Evolutionary conservation across 2,888 invertebrate species (phyloP), one percentile per base, ranked within the genome.

Genomic region (Tenthredo distinguenda): DNA sequence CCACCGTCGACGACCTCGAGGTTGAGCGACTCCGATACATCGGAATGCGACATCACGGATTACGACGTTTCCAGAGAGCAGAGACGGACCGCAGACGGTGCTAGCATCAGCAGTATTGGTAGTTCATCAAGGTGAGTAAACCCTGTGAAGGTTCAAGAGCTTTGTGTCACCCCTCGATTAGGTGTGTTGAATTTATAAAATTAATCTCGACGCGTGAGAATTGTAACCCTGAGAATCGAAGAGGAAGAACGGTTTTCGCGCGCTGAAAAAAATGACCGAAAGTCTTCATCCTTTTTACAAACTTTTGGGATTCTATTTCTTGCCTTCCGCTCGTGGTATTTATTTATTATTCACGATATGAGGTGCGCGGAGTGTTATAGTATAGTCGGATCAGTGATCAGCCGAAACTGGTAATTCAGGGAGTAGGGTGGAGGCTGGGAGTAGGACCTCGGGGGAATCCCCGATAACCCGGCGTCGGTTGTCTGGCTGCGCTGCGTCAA

Each of bases 21-120:
- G 90, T 95, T 98, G 88, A 98, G 98, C 89, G 98, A 98, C 94
- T 98, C 98, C 86, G 99, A 99, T 94, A 97, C 98, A 88, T 98
- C 98, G 88, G 96, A 95, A 92, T 95, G 94, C 93, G 95, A 94
- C 91, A 94, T 92, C 92, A 92, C 92, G 85, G 93, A 94, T 87
- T 93, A 92, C 86, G 93, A 93, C 87, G 92, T 90, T 87, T 92
- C 92, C 83, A 92, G 93, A 88, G 94, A 93, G 88, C 95, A 95
- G 90, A 94, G 95, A 89, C 94, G 96, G 91, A 96, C 97, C 90
- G 96, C 96, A 89, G 96, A 97, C 93, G 97, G 96, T 86, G 97
- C 97, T 90, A 98, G 98, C 93, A 96, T 98, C 90, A 98, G 98
- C 93, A 98, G 98, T 93, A 96, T 98, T 89, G 98, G 98, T 87